Conservation (phyloP, 2,888 invertebrate genomes). For the Reticulitermes lucifugus region DNA sequence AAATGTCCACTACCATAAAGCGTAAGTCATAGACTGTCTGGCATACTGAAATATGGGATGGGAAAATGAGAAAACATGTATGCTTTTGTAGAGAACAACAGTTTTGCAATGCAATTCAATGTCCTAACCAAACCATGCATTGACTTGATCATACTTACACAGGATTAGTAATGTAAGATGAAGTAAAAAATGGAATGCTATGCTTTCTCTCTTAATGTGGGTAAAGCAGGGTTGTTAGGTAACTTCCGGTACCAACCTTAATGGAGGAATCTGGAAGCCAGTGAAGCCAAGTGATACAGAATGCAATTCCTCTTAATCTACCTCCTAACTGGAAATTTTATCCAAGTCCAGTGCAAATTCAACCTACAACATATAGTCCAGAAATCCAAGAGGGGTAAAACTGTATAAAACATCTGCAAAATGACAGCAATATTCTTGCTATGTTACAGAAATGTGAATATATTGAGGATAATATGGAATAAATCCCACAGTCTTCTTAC, state of each 20-base stretch:
- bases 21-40: too few species aligned
- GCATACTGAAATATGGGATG: too few species aligned
- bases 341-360: background rate
- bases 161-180: background rate
- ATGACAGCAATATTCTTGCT: too few species aligned
- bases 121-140: background rate
- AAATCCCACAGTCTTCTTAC: too few species aligned
- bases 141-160: background rate
- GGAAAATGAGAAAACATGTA: too few species aligned
- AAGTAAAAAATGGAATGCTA: background rate
- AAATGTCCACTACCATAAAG: too few species aligned
- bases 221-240: constrained; percentile 4
- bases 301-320: background rate
- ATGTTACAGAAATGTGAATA: too few species aligned
- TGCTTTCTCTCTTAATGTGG: background rate
- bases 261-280: constrained; percentile 2
- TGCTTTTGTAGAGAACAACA: too few species aligned
- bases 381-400: background rate
- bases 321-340: background rate
- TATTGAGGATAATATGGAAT: too few species aligned
- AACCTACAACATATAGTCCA: background rate
- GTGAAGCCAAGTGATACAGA: background rate
- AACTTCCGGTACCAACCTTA: constrained; percentile 9
- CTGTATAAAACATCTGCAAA: too few species aligned
- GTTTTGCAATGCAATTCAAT: too few species aligned